Evolutionary conservation across 2,888 invertebrate genomes (phyloP).

Genomic region (Petrolisthes cinctipes): DNA sequence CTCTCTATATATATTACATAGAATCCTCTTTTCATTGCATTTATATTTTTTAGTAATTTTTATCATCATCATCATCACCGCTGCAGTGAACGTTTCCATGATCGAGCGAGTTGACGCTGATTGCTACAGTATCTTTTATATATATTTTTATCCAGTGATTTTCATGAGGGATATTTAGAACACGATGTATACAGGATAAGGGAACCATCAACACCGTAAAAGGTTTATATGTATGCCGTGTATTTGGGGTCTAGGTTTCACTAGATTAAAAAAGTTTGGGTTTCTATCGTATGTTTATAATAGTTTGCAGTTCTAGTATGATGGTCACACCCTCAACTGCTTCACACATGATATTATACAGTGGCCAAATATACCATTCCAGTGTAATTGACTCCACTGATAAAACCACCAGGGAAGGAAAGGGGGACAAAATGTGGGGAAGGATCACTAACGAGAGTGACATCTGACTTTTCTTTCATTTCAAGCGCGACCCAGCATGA

Average conservation of each 20-base stretch:
- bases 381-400: not conserved
- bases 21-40: too few species aligned
- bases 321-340: conserved; percentile 48
- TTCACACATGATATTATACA: conserved; percentile 43
- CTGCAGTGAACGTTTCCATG: too few species aligned
- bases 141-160: conserved; percentile 23
- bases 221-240: conserved; percentile 33
- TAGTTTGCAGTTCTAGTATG: conserved; percentile 2
- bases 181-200: conserved; percentile 28
- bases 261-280: conserved; percentile 12
- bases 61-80: too few species aligned
- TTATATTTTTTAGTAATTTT: too few species aligned
- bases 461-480: not conserved
- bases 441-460: not conserved
- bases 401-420: not conserved
- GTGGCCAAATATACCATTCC: not conserved
- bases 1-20: not conserved
- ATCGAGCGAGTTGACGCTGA: not conserved
- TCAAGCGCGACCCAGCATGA: conserved; percentile 1
- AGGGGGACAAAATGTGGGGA: not conserved
- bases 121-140: conserved; percentile 31
- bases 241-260: conserved; percentile 22
- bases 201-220: conserved; percentile 17
- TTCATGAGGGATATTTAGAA: conserved; percentile 31
- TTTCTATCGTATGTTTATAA: conserved; percentile 25